Percentiles rank a stretch among this genome's conserved stretches.
phyloP scores from a whole-genome alignment of 2,797 vertebrate genomes.

The Lepus oiostolus region DNA sequence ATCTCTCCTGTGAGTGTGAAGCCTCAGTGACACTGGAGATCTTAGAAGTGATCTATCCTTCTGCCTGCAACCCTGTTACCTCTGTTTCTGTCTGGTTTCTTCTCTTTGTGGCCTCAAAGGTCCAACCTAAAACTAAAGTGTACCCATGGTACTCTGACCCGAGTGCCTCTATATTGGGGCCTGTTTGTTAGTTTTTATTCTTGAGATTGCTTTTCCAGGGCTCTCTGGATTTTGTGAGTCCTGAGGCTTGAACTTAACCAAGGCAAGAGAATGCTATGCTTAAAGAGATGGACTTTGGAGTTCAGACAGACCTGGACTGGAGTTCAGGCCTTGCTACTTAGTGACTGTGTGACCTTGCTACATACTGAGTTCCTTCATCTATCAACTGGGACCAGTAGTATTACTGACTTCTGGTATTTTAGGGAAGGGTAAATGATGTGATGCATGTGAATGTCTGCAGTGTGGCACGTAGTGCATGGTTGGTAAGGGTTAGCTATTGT shows the following conservation, averaged over 20 bases:
- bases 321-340: slow-evolving; percentile 53
- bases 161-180: background rate
- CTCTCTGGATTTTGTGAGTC: background rate
- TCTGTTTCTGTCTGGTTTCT: background rate
- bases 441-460: background rate
- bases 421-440: slow-evolving; percentile 20
- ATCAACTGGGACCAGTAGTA: background rate
- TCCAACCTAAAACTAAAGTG: background rate
- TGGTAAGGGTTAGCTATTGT: background rate
- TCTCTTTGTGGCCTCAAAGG: background rate
- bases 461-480: background rate
- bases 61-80: slow-evolving; percentile 2
- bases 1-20: slow-evolving; percentile 30
- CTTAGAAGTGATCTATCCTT: background rate
- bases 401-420: slow-evolving; percentile 22
- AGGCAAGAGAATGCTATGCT: background rate
- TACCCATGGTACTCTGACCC: background rate
- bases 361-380: slow-evolving; percentile 48
- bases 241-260: slow-evolving; percentile 38
- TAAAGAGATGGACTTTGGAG: slow-evolving; percentile 32
- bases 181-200: slow-evolving; percentile 44
- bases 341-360: slow-evolving; percentile 3
- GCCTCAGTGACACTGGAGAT: slow-evolving; percentile 6
- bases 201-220: slow-evolving; percentile 17
- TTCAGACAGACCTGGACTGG: background rate